These are phyloP conservation scores for Sapajus apella DNA, from an alignment of 2,113 vertebrate species.

Conservation along the genomic window DNA sequence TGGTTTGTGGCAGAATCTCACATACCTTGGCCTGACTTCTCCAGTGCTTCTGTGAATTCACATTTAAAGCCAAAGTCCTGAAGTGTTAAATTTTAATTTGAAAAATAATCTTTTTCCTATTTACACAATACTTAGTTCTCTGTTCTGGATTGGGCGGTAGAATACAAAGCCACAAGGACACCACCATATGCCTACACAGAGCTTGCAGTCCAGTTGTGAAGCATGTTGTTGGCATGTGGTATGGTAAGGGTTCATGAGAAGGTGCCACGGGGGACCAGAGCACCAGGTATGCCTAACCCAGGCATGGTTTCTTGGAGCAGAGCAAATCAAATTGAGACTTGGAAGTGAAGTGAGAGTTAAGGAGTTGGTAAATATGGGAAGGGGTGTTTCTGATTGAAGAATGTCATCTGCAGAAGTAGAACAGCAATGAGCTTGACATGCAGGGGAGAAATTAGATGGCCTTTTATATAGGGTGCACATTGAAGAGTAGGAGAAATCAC, in stretches of 20 bases:
- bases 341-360: not conserved
- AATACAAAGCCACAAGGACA: not conserved
- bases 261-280: not conserved
- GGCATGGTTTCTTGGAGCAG: not conserved
- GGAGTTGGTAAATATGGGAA: not conserved
- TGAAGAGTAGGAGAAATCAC: not conserved
- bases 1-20: not conserved
- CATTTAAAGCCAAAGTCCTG: not conserved
- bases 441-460: not conserved
- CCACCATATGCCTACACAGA: not conserved
- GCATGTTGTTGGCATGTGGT: not conserved
- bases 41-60: not conserved
- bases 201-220: not conserved
- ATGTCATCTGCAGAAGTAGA: not conserved
- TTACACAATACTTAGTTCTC: not conserved
- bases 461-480: not conserved
- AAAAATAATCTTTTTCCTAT: not conserved
- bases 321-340: not conserved
- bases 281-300: not conserved
- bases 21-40: not conserved
- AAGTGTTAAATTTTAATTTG: conserved; percentile 19
- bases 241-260: not conserved
- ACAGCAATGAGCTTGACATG: not conserved
- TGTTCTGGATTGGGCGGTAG: not conserved
- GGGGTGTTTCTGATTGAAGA: not conserved